Conservation (phyloP, 2,888 invertebrate species). For the Laothoe populi region DNA sequence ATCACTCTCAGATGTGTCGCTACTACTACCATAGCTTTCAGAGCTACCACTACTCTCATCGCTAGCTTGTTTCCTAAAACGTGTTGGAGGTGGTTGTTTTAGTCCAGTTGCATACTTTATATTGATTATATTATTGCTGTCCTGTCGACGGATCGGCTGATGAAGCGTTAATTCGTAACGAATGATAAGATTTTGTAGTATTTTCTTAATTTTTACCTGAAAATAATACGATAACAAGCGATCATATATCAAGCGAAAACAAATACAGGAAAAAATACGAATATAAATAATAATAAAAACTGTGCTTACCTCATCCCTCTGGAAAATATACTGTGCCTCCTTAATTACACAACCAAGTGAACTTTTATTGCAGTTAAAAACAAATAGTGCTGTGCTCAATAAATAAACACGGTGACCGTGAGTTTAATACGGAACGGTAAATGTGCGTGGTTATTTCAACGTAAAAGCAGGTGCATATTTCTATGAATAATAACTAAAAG, state of each 20-base stretch:
- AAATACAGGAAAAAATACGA: neutral
- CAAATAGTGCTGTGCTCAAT: neutral
- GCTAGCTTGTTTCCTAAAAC: constrained; percentile 6
- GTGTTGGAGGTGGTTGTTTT: neutral
- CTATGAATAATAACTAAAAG: constrained; percentile 12
- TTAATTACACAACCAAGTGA: neutral
- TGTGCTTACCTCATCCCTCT: neutral
- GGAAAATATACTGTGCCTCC: neutral
- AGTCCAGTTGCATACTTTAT: neutral
- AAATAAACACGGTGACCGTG: constrained; percentile 15
- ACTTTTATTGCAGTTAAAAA: neutral
- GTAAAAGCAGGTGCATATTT: constrained; percentile 19
- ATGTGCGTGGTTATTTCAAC: constrained; percentile 2
- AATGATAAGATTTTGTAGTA: neutral
- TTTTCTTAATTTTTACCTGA: constrained; percentile 1
- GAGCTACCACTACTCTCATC: constrained; percentile 14
- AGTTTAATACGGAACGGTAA: neutral
- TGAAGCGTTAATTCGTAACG: neutral
- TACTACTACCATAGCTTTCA: constrained; percentile 13
- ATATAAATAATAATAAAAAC: neutral
- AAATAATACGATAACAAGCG: neutral
- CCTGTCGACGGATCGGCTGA: neutral
- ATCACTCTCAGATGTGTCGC: constrained; percentile 18
- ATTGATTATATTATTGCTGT: neutral
- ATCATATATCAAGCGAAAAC: neutral